phyloP scores from a whole-genome alignment of 2,797 vertebrate genomes.

The Myotis pilosus region DNA sequence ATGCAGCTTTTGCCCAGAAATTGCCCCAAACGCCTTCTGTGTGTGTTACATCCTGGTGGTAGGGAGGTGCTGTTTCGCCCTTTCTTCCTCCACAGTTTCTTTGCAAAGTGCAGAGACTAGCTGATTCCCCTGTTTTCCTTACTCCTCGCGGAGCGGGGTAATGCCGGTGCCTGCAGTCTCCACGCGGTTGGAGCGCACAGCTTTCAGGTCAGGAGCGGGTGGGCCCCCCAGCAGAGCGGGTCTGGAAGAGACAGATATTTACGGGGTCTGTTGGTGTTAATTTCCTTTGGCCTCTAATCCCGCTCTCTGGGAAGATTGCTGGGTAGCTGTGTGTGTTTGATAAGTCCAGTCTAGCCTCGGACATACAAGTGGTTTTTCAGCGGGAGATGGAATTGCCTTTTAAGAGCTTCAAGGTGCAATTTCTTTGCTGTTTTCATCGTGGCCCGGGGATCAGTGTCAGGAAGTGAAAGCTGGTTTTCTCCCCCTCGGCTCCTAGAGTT shows the following conservation, averaged over 20 bases:
- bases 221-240: background rate
- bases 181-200: background rate
- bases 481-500: background rate
- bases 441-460: background rate
- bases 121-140: background rate
- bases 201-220: accelerated
- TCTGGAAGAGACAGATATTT: conserved; percentile 1
- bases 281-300: conserved; percentile 42
- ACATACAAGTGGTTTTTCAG: conserved; percentile 42
- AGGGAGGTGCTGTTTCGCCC: background rate
- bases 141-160: background rate
- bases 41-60: background rate
- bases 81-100: background rate
- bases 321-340: conserved; percentile 41
- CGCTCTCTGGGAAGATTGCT: conserved; percentile 34
- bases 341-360: background rate
- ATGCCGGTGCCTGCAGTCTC: background rate
- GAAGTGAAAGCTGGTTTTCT: background rate
- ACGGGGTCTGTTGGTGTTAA: background rate
- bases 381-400: conserved; percentile 10
- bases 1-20: background rate
- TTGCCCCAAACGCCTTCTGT: background rate
- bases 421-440: background rate
- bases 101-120: conserved; percentile 1
- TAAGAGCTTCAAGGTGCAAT: background rate